A percentile compares a stretch with the other conserved stretches of the same genome.
Conservation (phyloP, 2,888 invertebrate genomes). For the Perizoma flavofasciatum region DNA sequence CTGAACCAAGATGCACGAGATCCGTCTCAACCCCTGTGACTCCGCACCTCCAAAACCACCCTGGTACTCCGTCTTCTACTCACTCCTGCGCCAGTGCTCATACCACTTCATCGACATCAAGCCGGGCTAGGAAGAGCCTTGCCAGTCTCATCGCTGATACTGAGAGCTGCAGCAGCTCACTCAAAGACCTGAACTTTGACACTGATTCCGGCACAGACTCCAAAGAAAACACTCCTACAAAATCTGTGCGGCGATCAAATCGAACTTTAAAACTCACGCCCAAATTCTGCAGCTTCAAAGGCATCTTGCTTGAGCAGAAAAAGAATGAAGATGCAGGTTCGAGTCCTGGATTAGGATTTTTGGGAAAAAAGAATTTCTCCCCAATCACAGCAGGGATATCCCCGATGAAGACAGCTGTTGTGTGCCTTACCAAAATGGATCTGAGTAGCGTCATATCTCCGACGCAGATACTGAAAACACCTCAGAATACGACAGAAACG, state of each 20-base stretch:
- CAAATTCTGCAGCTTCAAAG: slow-evolving; percentile 70
- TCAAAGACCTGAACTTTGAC: slow-evolving; percentile 79
- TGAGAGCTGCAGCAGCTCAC: slow-evolving; percentile 79
- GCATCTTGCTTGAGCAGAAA: slow-evolving; percentile 68
- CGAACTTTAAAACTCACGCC: slow-evolving; percentile 63
- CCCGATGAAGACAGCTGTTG: slow-evolving; percentile 60
- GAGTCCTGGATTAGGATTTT: background rate
- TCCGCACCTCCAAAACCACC: slow-evolving; percentile 69
- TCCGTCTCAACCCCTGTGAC: slow-evolving; percentile 72
- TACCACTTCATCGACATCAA: slow-evolving; percentile 74
- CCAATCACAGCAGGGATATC: slow-evolving; percentile 40
- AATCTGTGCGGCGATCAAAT: slow-evolving; percentile 55
- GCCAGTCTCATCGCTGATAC: slow-evolving; percentile 77
- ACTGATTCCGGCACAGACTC: slow-evolving; percentile 75
- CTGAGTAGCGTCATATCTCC: slow-evolving; percentile 64
- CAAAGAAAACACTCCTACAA: slow-evolving; percentile 77
- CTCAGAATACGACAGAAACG: slow-evolving; percentile 65
- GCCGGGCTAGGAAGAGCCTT: slow-evolving; percentile 72
- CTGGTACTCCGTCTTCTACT: slow-evolving; percentile 73
- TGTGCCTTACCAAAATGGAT: slow-evolving; percentile 70
- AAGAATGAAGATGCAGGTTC: slow-evolving; percentile 52
- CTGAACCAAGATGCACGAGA: slow-evolving; percentile 60
- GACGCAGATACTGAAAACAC: slow-evolving; percentile 72
- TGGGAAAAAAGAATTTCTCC: slow-evolving; percentile 12
- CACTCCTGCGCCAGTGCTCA: slow-evolving; percentile 73